phyloP scores from a whole-genome alignment of 2,797 vertebrate genomes.

The Intellagama lesueurii region DNA sequence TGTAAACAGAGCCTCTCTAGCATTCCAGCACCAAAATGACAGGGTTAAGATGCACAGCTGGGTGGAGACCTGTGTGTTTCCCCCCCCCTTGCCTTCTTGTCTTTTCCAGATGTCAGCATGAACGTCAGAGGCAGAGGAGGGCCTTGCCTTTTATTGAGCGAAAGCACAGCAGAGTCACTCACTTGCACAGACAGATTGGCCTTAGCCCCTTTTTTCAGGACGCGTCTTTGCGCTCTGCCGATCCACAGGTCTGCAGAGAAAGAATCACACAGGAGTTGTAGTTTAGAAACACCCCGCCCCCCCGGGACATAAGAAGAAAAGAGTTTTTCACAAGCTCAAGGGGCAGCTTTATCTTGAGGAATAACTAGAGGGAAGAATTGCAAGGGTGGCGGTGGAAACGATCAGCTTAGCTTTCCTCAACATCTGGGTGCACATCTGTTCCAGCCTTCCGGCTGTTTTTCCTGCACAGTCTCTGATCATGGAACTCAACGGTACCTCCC shows the following conservation, averaged over 20 bases:
- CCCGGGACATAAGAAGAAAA: not conserved
- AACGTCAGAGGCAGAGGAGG: slow-evolving; percentile 59
- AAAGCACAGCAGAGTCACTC: not conserved
- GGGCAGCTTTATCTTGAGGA: slow-evolving; percentile 3
- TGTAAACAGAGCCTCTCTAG: not conserved
- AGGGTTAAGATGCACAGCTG: slow-evolving; percentile 53
- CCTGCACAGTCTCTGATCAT: slow-evolving; percentile 33
- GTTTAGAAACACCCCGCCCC: rapidly evolving
- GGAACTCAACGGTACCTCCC: slow-evolving; percentile 66
- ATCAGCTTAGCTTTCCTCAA: not conserved
- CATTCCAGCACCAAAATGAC: slow-evolving; percentile 17
- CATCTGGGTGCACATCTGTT: slow-evolving; percentile 51
- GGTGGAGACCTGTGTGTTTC: slow-evolving; percentile 10
- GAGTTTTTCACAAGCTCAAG: not conserved
- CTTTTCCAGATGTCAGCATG: not conserved
- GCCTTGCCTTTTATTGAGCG: slow-evolving; percentile 9
- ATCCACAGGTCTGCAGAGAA: slow-evolving; percentile 30
- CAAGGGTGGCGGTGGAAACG: not conserved
- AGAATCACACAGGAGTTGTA: slow-evolving; percentile 41
- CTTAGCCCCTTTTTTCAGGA: slow-evolving; percentile 20
- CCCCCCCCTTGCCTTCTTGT: no score
- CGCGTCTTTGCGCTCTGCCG: not conserved
- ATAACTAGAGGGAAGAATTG: slow-evolving; percentile 2
- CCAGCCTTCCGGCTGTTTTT: slow-evolving; percentile 10
- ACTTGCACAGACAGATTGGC: not conserved